Conservation (phyloP, 2,797 vertebrate species). For the Chelon auratus region DNA sequence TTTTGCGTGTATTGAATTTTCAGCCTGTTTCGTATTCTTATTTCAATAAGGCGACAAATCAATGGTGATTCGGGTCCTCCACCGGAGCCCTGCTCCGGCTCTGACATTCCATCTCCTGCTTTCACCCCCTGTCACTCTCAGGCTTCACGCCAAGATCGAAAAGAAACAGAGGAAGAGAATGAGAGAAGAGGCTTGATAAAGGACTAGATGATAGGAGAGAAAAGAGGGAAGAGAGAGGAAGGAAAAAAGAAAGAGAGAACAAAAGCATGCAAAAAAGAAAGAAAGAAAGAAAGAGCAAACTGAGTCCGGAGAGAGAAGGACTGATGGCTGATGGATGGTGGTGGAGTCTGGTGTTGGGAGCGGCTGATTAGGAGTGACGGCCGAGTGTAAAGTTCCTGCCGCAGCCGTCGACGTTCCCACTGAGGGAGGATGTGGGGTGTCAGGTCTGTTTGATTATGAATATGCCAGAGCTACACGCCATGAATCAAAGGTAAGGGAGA, state of each 20-base stretch:
- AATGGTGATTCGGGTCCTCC: conserved; percentile 77
- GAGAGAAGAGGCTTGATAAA: conserved; percentile 55
- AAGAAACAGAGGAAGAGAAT: conserved; percentile 52
- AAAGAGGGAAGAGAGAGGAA: conserved; percentile 5
- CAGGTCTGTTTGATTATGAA: conserved; percentile 83
- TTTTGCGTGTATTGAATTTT: conserved; percentile 83
- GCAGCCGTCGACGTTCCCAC: conserved; percentile 81
- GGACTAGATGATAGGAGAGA: conserved; percentile 48
- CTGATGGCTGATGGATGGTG: conserved; percentile 79
- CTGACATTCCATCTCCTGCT: conserved; percentile 81
- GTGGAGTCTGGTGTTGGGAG: conserved; percentile 79
- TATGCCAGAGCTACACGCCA: conserved; percentile 74
- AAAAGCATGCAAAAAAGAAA: conserved; percentile 27
- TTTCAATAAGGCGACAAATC: conserved; percentile 86
- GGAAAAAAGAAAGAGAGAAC: not conserved
- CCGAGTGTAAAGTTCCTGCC: conserved; percentile 87
- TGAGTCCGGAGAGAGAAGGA: conserved; percentile 46
- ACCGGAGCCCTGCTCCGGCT: conserved; percentile 67
- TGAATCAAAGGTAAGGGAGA: conserved; percentile 72
- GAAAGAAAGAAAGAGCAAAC: conserved; percentile 14
- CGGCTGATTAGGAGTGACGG: conserved; percentile 89
- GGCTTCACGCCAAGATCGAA: conserved; percentile 63
- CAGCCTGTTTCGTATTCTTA: conserved; percentile 81
- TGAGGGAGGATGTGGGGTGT: conserved; percentile 83
- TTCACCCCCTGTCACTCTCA: conserved; percentile 75